A percentile compares a stretch with the other conserved stretches of the same genome.
Conservation (phyloP, 2,113 vertebrate species). For the Cyrtonyx montezumae region DNA sequence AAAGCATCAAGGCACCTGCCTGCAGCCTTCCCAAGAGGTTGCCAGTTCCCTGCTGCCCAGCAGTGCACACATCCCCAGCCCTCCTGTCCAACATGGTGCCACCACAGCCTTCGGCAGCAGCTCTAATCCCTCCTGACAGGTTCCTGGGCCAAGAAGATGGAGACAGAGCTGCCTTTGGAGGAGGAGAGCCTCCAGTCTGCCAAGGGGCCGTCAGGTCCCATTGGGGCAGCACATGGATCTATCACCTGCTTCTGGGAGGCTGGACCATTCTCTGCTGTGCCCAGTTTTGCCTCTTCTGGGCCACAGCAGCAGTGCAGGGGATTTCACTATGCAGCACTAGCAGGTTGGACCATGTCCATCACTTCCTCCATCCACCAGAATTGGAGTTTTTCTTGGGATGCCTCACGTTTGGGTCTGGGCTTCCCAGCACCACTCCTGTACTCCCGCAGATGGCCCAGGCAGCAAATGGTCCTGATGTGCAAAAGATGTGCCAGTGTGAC, state of each 20-base stretch:
- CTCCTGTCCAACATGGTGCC: neutral
- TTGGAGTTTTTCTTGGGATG: neutral
- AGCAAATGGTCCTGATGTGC: rapidly evolving
- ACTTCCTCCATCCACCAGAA: neutral
- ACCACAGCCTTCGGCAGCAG: slow-evolving; percentile 34
- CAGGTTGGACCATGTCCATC: neutral
- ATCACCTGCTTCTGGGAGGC: neutral
- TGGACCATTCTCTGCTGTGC: neutral
- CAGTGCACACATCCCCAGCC: rapidly evolving
- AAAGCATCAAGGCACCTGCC: neutral
- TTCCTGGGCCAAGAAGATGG: slow-evolving; percentile 53
- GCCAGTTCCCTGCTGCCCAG: neutral
- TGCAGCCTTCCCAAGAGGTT: neutral
- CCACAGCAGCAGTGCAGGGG: neutral
- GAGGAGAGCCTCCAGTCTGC: slow-evolving; percentile 10
- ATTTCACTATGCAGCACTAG: neutral
- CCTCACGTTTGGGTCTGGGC: neutral
- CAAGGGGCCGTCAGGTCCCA: slow-evolving; percentile 37
- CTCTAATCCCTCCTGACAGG: slow-evolving; percentile 50
- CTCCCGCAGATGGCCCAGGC: slow-evolving; percentile 7
- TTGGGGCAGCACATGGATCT: neutral
- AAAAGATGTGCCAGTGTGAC: neutral
- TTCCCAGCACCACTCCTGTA: neutral
- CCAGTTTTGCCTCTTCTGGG: neutral
- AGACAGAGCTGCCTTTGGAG: slow-evolving; percentile 51